A percentile compares a stretch with the other conserved stretches of the same genome.
Conservation (phyloP, 2,797 vertebrate species). For the Synaphobranchus kaupii region DNA sequence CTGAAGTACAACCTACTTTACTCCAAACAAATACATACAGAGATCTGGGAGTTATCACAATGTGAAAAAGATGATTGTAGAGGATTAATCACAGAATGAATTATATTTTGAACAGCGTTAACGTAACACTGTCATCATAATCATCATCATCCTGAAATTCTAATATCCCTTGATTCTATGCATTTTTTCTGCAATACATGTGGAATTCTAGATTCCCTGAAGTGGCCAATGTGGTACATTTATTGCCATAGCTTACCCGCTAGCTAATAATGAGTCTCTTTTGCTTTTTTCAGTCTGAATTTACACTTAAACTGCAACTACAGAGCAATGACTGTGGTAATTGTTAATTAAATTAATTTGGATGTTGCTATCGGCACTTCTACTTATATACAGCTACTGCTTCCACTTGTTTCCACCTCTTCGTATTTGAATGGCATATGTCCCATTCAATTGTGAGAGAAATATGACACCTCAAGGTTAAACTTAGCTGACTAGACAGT, state of each 20-base stretch:
- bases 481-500: background rate
- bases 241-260: background rate
- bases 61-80: background rate
- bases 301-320: background rate
- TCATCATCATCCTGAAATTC: constrained; percentile 7
- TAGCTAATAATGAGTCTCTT: background rate
- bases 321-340: background rate
- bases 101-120: background rate
- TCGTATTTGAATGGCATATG: constrained; percentile 8
- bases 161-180: constrained; percentile 4
- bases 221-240: background rate
- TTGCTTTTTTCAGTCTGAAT: background rate
- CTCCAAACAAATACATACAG: too few relatives aligned
- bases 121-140: background rate
- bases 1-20: constrained; percentile 34
- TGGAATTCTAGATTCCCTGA: constrained; percentile 4
- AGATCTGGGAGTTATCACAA: too few relatives aligned
- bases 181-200: background rate
- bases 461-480: constrained; percentile 9
- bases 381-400: constrained; percentile 8
- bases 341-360: background rate
- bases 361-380: background rate
- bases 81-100: background rate
- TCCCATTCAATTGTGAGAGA: background rate
- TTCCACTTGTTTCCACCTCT: constrained; percentile 15